Percentiles rank a stretch among this genome's conserved stretches.
Conservation (phyloP, 1,140 invertebrate species). For the Diorhabda sublineata region DNA sequence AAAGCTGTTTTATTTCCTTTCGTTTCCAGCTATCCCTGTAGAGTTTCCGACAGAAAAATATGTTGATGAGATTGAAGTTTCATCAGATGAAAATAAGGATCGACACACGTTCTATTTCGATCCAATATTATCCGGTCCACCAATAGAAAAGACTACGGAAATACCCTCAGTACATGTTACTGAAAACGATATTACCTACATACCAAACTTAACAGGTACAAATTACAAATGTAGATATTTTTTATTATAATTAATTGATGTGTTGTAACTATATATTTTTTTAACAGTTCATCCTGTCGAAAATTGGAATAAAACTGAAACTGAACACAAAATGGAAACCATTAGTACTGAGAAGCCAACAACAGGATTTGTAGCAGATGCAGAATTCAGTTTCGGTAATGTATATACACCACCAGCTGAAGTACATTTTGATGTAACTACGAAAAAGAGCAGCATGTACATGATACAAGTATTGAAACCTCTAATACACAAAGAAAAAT, state of each 20-base stretch:
- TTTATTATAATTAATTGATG: too few species aligned
- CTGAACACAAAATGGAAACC: slow-evolving; percentile 38
- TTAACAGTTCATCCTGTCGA: too few species aligned
- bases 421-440: slow-evolving; percentile 1
- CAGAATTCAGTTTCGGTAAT: slow-evolving; percentile 12
- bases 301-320: slow-evolving; percentile 23
- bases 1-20: too few species aligned
- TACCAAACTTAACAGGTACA: too few species aligned
- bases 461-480: background rate
- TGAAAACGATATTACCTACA: too few species aligned
- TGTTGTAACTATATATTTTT: too few species aligned
- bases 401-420: slow-evolving; percentile 17
- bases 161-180: too few species aligned
- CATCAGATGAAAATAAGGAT: background rate
- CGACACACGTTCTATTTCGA: background rate
- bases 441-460: background rate
- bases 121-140: slow-evolving; percentile 32
- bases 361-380: background rate
- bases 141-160: too few species aligned
- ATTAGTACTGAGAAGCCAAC: background rate
- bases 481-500: background rate
- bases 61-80: background rate
- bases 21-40: background rate
- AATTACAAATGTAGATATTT: too few species aligned
- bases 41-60: background rate